A percentile compares a stretch with the other conserved stretches of the same genome.
phyloP scores from a whole-genome alignment of 64 coral and sea anemone genomes.

The Cladopsammia gracilis region DNA sequence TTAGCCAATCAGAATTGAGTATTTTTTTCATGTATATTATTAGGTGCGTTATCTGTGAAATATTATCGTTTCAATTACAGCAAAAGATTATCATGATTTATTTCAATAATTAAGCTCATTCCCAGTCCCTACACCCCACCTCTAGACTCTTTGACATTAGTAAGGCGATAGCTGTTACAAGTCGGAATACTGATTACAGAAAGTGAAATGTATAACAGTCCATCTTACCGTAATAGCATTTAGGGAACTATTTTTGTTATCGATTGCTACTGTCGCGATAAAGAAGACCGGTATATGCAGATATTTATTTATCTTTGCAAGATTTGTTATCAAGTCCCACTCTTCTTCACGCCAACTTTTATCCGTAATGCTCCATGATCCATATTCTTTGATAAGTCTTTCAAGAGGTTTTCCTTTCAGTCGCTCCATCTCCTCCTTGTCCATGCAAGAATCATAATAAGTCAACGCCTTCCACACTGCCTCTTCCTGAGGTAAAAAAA shows the following conservation, averaged over 20 bases:
- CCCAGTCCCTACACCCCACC: too few relatives aligned
- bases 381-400: conserved; percentile 37
- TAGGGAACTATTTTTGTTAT: conserved; percentile 59
- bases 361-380: conserved; percentile 68
- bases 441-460: conserved; percentile 78
- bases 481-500: conserved; percentile 22
- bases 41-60: too few relatives aligned
- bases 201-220: too few relatives aligned
- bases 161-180: background rate
- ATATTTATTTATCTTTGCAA: conserved; percentile 45
- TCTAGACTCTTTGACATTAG: too few relatives aligned
- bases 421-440: conserved; percentile 58
- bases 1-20: too few relatives aligned
- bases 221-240: conserved; percentile 61
- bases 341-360: conserved; percentile 37
- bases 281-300: conserved; percentile 32
- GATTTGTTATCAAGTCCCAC: conserved; percentile 40
- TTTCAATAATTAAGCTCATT: too few relatives aligned
- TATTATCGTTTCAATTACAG: too few relatives aligned
- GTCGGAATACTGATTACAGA: background rate
- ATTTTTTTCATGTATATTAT: too few relatives aligned
- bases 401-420: conserved; percentile 55
- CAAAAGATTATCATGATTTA: too few relatives aligned
- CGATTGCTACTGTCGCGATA: conserved; percentile 22
- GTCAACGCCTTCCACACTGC: conserved; percentile 50